A percentile compares a stretch with the other conserved stretches of the same genome.
Evolutionary conservation across 1,140 invertebrate genomes (phyloP).

Genomic region (Drosophila kohkoa): DNA sequence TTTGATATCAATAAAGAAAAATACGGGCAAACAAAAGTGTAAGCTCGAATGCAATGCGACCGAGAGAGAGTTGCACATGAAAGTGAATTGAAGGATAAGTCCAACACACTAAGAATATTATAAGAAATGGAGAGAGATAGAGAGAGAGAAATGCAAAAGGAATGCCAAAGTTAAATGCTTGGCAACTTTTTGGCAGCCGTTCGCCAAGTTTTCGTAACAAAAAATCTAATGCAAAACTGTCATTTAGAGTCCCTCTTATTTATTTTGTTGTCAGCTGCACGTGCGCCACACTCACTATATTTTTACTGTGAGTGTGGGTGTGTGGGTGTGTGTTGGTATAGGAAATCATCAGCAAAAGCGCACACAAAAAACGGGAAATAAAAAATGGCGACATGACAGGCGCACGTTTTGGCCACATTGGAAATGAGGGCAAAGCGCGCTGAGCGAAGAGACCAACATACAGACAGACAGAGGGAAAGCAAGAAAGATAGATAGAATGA

Average conservation of each 20-base stretch:
- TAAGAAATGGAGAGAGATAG: too few species aligned
- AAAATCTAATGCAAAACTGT: conserved; percentile 81
- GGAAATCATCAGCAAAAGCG: conserved; percentile 56
- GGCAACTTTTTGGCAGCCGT: conserved; percentile 40
- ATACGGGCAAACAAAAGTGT: conserved; percentile 28
- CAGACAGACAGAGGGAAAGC: conserved; percentile 12
- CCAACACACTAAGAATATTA: conserved; percentile 6
- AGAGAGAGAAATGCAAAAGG: conserved; percentile 17
- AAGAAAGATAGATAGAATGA: neutral
- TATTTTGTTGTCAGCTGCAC: conserved; percentile 79
- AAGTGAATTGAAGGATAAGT: conserved; percentile 53
- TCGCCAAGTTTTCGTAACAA: conserved; percentile 42
- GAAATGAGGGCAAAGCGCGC: conserved; percentile 43
- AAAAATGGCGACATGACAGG: conserved; percentile 61
- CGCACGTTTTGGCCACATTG: conserved; percentile 65
- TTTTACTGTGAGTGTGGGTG: neutral
- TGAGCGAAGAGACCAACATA: conserved; percentile 19
- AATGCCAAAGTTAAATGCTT: conserved; percentile 40
- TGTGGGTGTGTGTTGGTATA: conserved; percentile 10
- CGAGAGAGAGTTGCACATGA: conserved; percentile 50
- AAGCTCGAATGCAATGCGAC: conserved; percentile 45
- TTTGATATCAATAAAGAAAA: conserved; percentile 75
- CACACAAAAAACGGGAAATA: conserved; percentile 42
- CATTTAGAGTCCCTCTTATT: conserved; percentile 77
- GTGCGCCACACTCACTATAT: conserved; percentile 45